Conservation (phyloP, 1,140 invertebrate genomes). For the Drosophila tsacasi region DNA sequence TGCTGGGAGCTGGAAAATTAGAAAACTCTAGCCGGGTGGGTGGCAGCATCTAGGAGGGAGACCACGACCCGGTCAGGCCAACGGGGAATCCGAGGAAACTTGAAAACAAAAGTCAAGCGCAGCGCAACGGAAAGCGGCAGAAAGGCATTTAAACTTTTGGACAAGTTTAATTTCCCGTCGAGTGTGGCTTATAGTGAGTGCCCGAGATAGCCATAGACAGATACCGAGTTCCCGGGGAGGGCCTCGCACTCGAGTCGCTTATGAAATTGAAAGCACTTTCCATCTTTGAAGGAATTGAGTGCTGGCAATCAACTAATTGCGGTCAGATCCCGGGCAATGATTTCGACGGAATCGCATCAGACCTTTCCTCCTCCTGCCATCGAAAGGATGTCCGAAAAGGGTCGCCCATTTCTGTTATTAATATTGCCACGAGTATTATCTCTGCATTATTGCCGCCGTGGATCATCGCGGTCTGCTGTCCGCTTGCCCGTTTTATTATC, state of each 20-base stretch:
- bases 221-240: slow-evolving; percentile 16
- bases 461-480: slow-evolving; percentile 20
- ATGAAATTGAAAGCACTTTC: slow-evolving; percentile 79
- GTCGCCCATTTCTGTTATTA: slow-evolving; percentile 40
- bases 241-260: slow-evolving; percentile 23
- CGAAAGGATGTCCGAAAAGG: slow-evolving; percentile 28
- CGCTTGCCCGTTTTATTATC: slow-evolving; percentile 60
- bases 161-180: slow-evolving; percentile 82
- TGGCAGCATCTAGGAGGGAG: neutral
- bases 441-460: slow-evolving; percentile 48
- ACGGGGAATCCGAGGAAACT: slow-evolving; percentile 45
- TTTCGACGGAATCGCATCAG: slow-evolving; percentile 1
- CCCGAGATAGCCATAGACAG: slow-evolving; percentile 27
- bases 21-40: slow-evolving; percentile 48
- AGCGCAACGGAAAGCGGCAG: slow-evolving; percentile 71
- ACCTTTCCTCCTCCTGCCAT: neutral
- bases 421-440: slow-evolving; percentile 65
- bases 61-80: slow-evolving; percentile 22
- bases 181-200: slow-evolving; percentile 49
- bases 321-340: slow-evolving; percentile 30
- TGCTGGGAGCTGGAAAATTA: slow-evolving; percentile 63
- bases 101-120: slow-evolving; percentile 74
- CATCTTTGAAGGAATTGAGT: slow-evolving; percentile 72
- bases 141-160: slow-evolving; percentile 81
- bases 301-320: slow-evolving; percentile 78